Percentiles rank a stretch among this genome's conserved stretches.
phyloP scores from a whole-genome alignment of 2,888 invertebrate species.

The Holacanthella duospinosa region DNA sequence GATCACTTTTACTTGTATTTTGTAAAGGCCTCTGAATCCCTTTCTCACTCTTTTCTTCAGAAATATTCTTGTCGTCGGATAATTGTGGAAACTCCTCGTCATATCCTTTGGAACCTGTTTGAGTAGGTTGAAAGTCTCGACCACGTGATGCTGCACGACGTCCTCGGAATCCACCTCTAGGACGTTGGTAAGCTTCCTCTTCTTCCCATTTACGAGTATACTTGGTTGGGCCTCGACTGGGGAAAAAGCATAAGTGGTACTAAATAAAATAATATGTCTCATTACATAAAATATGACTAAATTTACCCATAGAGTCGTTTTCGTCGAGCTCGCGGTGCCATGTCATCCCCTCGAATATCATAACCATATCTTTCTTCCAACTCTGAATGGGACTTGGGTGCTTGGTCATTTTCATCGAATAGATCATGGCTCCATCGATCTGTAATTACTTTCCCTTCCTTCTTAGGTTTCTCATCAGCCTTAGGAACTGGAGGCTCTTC shows the following conservation, averaged over 20 bases:
- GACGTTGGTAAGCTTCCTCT: conserved; percentile 70
- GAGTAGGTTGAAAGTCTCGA: conserved; percentile 7
- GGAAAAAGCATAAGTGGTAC: background rate
- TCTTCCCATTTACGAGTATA: conserved; percentile 89
- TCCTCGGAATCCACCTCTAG: conserved; percentile 31
- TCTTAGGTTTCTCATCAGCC: conserved; percentile 43
- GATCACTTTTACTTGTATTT: conserved; percentile 1
- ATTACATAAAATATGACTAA: background rate
- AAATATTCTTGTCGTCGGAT: conserved; percentile 8
- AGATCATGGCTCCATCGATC: conserved; percentile 78
- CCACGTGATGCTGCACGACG: conserved; percentile 25
- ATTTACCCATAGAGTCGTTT: conserved; percentile 73
- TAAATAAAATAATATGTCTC: background rate
- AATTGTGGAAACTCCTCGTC: conserved; percentile 11
- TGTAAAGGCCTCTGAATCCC: background rate
- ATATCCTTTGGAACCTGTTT: conserved; percentile 6
- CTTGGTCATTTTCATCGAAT: conserved; percentile 66
- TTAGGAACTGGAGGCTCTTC: conserved; percentile 11
- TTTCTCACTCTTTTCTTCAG: conserved; percentile 33
- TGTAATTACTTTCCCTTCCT: conserved; percentile 49
- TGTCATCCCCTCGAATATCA: conserved; percentile 86
- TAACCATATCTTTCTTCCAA: conserved; percentile 79
- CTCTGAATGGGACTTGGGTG: conserved; percentile 76
- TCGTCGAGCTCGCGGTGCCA: conserved; percentile 74
- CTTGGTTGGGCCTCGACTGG: conserved; percentile 76